Evolutionary conservation across 2,113 vertebrate species (phyloP), one percentile per base, ranked within the genome.

Genomic region (Puntigrus tetrazona): DNA sequence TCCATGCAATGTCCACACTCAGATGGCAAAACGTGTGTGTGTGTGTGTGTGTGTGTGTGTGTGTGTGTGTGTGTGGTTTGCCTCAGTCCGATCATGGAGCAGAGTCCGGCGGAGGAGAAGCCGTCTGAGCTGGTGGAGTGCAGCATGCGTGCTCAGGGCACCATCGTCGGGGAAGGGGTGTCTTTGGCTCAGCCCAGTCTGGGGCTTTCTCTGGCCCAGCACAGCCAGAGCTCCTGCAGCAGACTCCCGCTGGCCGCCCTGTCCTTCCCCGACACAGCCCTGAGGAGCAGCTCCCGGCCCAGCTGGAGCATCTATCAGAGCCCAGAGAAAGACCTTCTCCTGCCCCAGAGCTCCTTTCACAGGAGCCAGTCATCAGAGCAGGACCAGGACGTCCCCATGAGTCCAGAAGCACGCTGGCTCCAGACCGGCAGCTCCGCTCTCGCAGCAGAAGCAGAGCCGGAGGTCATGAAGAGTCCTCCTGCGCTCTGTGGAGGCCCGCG

Each of bases 31-130:
- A n/a, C n/a, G n/a, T n/a, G n/a, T n/a, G n/a, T n/a, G n/a, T n/a
- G n/a, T n/a, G n/a, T n/a, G n/a, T n/a, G n/a, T n/a, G n/a, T n/a
- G n/a, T n/a, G n/a, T n/a, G n/a, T n/a, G n/a, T n/a, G n/a, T n/a
- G n/a, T n/a, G n/a, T n/a, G n/a, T 76, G 14, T 78, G 47, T 31
- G 31, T 82, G 18, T 43, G 1, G 18, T 36, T 2, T 36, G 11
- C 20, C 25, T 7, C 86, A 98, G 97, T 85, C 94, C 94, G 9
- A 94, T 94, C 91, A 87, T 95, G 0, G 92, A 96, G 89, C 91
- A 91, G 27, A 63, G 88, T 78, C 92, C 93, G 0, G 70, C 85
- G 0, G 88, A 90, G 0, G 91, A 91, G 57, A 81, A 87, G 65
- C 82, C 34, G 4, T 67, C 65, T 0, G 86, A 85, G 0, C 31